These are phyloP conservation scores for Artibeus jamaicensis DNA, from an alignment of 2,797 vertebrate species.

Conservation along the genomic window DNA sequence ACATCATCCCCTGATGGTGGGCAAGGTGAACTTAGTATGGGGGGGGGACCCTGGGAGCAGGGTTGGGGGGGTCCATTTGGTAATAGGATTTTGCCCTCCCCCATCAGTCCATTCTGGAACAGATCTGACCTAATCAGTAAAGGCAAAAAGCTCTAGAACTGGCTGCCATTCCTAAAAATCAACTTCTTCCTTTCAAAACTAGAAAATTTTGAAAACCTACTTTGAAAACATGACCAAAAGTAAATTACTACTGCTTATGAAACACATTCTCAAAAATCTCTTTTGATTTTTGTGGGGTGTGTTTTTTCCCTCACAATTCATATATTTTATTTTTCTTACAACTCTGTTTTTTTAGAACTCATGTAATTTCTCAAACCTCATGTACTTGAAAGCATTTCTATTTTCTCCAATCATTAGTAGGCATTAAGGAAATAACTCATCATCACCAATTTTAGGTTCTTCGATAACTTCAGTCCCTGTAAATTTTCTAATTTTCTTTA, in stretches of 20 bases:
- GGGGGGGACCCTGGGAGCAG: too few species aligned
- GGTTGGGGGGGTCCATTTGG: too few species aligned
- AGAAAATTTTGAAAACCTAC: neutral
- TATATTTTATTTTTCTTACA: neutral
- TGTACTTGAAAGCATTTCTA: neutral
- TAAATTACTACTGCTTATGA: neutral
- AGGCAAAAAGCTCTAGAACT: neutral
- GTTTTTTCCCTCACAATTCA: neutral
- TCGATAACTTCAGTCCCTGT: neutral
- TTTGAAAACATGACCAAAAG: neutral
- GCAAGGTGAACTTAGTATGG: too few species aligned
- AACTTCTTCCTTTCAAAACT: neutral
- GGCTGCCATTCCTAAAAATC: neutral
- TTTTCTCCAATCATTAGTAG: neutral
- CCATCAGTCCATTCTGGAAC: too few species aligned
- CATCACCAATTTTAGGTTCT: neutral
- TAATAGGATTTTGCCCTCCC: too few species aligned
- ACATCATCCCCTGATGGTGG: too few species aligned
- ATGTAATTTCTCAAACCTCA: neutral
- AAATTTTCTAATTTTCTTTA: neutral
- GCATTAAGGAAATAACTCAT: neutral
- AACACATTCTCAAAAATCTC: neutral
- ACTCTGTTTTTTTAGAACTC: neutral
- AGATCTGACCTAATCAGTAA: neutral
- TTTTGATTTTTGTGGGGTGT: neutral